These are phyloP conservation scores for Rhinophrynus dorsalis DNA, from an alignment of 2,797 vertebrate species.

Conservation along the genomic window DNA sequence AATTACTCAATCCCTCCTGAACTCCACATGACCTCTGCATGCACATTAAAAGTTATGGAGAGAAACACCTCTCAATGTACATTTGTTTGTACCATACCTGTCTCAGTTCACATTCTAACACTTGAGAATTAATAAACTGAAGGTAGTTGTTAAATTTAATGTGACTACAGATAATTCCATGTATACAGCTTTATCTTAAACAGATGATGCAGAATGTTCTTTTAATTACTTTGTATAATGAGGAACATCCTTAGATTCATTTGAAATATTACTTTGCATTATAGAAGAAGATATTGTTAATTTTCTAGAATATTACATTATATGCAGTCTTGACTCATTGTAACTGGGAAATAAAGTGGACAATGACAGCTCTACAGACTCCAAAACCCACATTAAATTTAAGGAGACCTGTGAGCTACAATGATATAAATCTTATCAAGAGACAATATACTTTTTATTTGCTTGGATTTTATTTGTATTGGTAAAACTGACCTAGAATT, in stretches of 20 bases:
- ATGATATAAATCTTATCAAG: constrained; percentile 86
- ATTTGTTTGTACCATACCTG: constrained; percentile 22
- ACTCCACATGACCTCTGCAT: constrained; percentile 89
- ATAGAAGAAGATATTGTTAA: background rate
- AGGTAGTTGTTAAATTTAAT: constrained; percentile 17
- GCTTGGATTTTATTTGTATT: constrained; percentile 95
- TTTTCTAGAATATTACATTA: background rate
- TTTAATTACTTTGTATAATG: constrained; percentile 16
- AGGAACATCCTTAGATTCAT: background rate
- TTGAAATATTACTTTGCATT: constrained; percentile 10
- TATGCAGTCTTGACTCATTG: background rate
- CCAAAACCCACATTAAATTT: constrained; percentile 74
- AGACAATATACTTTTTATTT: constrained; percentile 88
- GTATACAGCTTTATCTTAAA: constrained; percentile 11
- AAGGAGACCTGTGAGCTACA: constrained; percentile 82
- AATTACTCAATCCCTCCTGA: constrained; percentile 89
- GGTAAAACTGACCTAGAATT: constrained; percentile 87
- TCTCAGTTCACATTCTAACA: background rate
- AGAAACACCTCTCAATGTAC: constrained; percentile 67
- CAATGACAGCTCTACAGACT: background rate
- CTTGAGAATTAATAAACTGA: constrained; percentile 4
- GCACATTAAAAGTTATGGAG: constrained; percentile 72
- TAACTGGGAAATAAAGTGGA: background rate
- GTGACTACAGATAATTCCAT: background rate
- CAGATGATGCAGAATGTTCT: background rate